Evolutionary conservation across 2,113 vertebrate species (phyloP).

Genomic region (Scalopus aquaticus): DNA sequence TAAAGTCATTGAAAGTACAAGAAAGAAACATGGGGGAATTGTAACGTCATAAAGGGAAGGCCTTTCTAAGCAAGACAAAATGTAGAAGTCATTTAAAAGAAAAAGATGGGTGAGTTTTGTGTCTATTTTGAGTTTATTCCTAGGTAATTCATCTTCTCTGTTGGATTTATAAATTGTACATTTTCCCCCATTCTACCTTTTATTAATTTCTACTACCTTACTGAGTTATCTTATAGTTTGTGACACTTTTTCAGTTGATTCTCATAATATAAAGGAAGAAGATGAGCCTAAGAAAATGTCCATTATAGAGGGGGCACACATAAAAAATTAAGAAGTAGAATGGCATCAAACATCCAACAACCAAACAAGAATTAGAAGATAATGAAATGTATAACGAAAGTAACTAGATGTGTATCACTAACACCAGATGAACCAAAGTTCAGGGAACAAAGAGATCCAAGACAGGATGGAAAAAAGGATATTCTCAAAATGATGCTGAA

Average conservation of each 20-base stretch:
- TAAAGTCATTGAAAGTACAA: too few species aligned
- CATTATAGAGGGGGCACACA: background rate
- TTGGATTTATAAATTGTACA: too few species aligned
- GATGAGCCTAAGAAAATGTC: background rate
- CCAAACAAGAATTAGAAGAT: background rate
- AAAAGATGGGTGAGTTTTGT: too few species aligned
- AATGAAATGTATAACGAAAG: background rate
- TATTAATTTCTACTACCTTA: too few species aligned
- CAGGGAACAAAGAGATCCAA: background rate
- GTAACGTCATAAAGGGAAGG: too few species aligned
- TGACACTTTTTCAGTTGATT: background rate
- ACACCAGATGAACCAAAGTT: background rate
- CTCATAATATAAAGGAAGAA: background rate
- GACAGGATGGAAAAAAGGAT: background rate
- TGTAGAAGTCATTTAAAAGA: too few species aligned
- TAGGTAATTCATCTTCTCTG: too few species aligned
- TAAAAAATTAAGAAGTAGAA: background rate
- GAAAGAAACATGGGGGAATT: too few species aligned
- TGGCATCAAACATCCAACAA: background rate
- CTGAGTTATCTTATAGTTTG: too few species aligned
- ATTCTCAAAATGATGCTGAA: background rate
- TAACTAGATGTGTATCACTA: background rate
- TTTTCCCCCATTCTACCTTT: too few species aligned
- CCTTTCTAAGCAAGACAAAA: too few species aligned
- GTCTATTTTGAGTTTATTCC: too few species aligned